A percentile compares a stretch with the other conserved stretches of the same genome.
Evolutionary conservation across 2,888 invertebrate species (phyloP).

Genomic region (Ophonus ardosiacus): DNA sequence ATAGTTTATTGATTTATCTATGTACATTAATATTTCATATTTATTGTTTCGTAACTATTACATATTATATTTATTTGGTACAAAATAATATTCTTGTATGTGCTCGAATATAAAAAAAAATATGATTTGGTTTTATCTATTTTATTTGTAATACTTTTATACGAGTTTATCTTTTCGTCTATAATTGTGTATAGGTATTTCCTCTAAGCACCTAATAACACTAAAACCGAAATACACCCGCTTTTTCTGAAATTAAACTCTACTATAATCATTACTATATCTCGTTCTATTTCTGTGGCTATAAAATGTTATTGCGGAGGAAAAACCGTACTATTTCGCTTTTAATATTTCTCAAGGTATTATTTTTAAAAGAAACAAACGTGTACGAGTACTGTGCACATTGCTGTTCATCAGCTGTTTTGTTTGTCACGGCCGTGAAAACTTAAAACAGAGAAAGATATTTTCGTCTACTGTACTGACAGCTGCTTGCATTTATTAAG

Average conservation of each 20-base stretch:
- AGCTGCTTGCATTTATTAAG: constrained; percentile 33
- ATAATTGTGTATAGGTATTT: background rate
- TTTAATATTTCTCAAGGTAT: background rate
- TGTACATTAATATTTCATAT: no score
- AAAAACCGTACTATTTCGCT: background rate
- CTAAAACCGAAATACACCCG: background rate
- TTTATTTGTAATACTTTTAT: background rate
- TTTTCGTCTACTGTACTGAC: constrained; percentile 19
- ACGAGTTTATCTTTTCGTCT: background rate
- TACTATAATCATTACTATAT: background rate
- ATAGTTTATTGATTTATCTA: no score
- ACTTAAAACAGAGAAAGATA: background rate
- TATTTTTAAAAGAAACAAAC: constrained; percentile 3
- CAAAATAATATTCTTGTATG: no score
- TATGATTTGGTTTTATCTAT: background rate
- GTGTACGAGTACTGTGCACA: background rate
- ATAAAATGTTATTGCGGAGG: background rate
- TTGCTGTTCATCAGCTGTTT: constrained; percentile 18
- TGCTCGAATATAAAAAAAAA: no score
- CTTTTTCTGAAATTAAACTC: background rate
- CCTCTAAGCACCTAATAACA: background rate
- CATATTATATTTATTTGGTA: no score
- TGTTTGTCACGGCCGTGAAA: constrained; percentile 10
- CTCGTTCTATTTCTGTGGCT: background rate
- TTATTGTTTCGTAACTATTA: no score